Evolutionary conservation across 35 echinoderm and acorn worm species (phyloP).

Genomic region (Eucidaris tribuloides): DNA sequence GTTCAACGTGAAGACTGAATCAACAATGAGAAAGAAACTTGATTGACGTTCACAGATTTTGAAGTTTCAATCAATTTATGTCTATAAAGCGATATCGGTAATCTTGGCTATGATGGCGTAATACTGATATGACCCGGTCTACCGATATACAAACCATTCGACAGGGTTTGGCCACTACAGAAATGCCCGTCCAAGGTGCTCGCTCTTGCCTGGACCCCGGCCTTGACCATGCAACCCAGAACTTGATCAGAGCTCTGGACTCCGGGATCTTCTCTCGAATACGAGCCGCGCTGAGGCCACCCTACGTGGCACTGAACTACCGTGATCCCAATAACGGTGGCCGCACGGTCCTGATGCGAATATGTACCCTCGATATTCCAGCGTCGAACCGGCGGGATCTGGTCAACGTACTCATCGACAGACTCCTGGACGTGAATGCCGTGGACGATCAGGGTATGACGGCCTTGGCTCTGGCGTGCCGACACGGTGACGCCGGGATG

Average conservation of each 20-base stretch:
- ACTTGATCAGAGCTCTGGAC: constrained; percentile 60
- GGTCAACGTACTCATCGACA: constrained; percentile 46
- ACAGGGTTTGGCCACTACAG: no score
- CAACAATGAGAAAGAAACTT: no score
- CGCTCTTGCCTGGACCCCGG: no score
- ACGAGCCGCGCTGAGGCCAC: constrained; percentile 58
- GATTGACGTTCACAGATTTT: no score
- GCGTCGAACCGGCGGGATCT: constrained; percentile 65
- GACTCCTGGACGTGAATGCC: constrained; percentile 28
- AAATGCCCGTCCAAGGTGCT: no score
- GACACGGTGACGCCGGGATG: constrained; percentile 39
- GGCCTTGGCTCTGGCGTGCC: constrained; percentile 65
- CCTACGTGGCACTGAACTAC: constrained; percentile 58
- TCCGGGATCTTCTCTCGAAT: constrained; percentile 82
- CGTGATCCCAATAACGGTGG: constrained; percentile 40
- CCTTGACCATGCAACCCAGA: constrained; percentile 67
- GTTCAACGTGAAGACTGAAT: no score
- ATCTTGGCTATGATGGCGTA: no score
- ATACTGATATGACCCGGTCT: no score
- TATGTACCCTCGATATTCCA: constrained; percentile 59
- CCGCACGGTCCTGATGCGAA: constrained; percentile 63
- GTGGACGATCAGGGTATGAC: constrained; percentile 58
- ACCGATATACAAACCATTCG: no score
- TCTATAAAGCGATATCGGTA: no score
- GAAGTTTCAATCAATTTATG: no score